phyloP scores from a whole-genome alignment of 2,797 vertebrate genomes.

The Lindbergichthys nudifrons region DNA sequence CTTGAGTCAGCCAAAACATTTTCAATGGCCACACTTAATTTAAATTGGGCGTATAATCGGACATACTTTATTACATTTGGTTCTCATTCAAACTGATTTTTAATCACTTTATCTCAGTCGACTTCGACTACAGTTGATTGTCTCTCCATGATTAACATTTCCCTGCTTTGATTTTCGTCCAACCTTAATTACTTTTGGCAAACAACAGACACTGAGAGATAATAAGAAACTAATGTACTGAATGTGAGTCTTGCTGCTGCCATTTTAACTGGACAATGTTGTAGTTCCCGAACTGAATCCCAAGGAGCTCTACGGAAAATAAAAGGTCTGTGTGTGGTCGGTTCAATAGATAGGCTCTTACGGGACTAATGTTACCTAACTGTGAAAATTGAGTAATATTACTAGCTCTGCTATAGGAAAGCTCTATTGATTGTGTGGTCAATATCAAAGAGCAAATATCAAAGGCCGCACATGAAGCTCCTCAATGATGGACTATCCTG shows the following conservation, averaged over 20 bases:
- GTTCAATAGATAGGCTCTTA: slow-evolving; percentile 78
- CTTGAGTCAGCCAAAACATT: not conserved
- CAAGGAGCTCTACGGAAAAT: slow-evolving; percentile 26
- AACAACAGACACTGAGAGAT: slow-evolving; percentile 19
- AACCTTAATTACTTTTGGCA: slow-evolving; percentile 25
- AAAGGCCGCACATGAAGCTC: slow-evolving; percentile 64
- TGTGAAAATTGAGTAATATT: slow-evolving; percentile 83
- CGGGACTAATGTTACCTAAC: slow-evolving; percentile 79
- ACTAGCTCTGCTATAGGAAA: slow-evolving; percentile 71
- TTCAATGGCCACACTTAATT: not conserved
- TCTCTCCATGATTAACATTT: slow-evolving; percentile 23
- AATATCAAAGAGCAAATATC: slow-evolving; percentile 77
- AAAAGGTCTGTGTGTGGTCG: slow-evolving; percentile 46
- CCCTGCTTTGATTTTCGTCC: slow-evolving; percentile 14
- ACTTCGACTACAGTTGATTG: slow-evolving; percentile 19
- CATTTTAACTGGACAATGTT: slow-evolving; percentile 11
- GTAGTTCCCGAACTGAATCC: slow-evolving; percentile 1
- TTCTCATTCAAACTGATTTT: slow-evolving; percentile 21
- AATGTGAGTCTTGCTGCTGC: slow-evolving; percentile 17
- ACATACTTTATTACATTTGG: not conserved
- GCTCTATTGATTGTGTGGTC: slow-evolving; percentile 80
- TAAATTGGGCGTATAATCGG: not conserved
- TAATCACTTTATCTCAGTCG: slow-evolving; percentile 26
- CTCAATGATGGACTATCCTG: slow-evolving; percentile 62
- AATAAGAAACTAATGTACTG: slow-evolving; percentile 12